Evolutionary conservation across 2,797 vertebrate species (phyloP), one percentile per base, ranked within the genome.

Genomic region (Nasua narica): DNA sequence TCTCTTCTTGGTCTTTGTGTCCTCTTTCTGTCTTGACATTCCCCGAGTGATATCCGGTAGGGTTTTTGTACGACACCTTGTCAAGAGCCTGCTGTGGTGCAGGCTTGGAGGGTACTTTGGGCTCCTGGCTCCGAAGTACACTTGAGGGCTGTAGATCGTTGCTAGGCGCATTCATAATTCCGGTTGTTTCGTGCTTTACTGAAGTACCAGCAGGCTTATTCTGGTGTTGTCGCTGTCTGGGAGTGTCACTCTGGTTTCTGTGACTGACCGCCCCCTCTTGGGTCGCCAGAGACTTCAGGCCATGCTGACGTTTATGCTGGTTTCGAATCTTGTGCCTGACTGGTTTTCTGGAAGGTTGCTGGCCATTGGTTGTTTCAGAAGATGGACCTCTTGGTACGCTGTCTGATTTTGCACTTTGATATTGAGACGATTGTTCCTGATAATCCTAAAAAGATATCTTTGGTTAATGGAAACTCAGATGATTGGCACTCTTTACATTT

Each of bases 371-470:
- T 32, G 83, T 40, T 14, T 92, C 88, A 0, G 95, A 86, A 87
- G 46, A 78, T 4, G 46, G 94, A 16, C 43, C 83, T 85, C 50
- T 37, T 2, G 84, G n/a, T 11, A 7, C 2, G 25, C 15, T 96
- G 7, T 4, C 70, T 43, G 84, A 32, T 40, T 90, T 97, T 5
- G 15, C 4, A 50, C 37, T 78, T 13, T 96, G 95, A 1, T n/a
- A 76, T 65, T 93, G 96, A 65, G 48, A 93, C 52, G 11, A 62
- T 0, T 98, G 83, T 9, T 86, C 87, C 65, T 91, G 98, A 37
- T 95, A 97, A 98, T 97, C 97, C 98, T 98, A 96, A 96, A 98
- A 18, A 85, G 95, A 90, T 32, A 60, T 81, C 56, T 72, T 90
- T 35, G 69, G 88, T 96, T 35, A 19, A 84, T 40, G 9, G 70